These are phyloP conservation scores for Ranitomeya imitator DNA, from an alignment of 2,113 vertebrate species.

Conservation along the genomic window DNA sequence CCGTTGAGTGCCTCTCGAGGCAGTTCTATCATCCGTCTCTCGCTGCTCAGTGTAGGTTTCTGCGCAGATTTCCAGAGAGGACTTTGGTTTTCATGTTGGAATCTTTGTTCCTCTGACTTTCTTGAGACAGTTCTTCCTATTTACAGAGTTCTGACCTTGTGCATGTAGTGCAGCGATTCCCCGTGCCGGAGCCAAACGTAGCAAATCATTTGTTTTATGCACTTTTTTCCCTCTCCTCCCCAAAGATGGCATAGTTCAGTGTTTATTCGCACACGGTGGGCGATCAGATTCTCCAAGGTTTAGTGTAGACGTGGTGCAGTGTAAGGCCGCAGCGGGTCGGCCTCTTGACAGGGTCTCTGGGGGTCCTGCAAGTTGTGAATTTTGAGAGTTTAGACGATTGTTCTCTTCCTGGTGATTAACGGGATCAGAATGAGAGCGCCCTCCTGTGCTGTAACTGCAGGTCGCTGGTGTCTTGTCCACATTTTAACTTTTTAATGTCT, in stretches of 20 bases:
- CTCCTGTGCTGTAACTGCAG: not conserved
- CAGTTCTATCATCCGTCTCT: not conserved
- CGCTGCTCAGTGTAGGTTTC: slow-evolving; percentile 64
- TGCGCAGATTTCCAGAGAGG: slow-evolving; percentile 69
- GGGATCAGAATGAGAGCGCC: not conserved
- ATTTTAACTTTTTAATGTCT: slow-evolving; percentile 8
- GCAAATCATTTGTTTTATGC: not conserved
- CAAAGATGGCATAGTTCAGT: not conserved
- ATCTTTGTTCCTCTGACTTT: not conserved
- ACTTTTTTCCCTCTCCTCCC: not conserved
- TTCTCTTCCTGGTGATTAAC: not conserved
- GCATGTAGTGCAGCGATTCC: not conserved
- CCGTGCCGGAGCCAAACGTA: too few species aligned
- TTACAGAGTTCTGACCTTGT: not conserved
- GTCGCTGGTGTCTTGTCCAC: not conserved
- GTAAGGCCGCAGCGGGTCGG: not conserved
- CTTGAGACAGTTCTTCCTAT: not conserved
- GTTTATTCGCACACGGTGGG: not conserved
- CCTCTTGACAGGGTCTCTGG: too few species aligned
- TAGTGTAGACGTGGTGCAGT: not conserved
- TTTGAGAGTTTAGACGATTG: not conserved
- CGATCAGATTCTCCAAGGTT: not conserved
- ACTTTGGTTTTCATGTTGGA: not conserved
- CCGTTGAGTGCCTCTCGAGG: too few species aligned
- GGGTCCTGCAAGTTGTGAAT: too few species aligned